These are phyloP conservation scores for Callipepla californica DNA, from an alignment of 2,113 vertebrate genomes.

Conservation along the genomic window DNA sequence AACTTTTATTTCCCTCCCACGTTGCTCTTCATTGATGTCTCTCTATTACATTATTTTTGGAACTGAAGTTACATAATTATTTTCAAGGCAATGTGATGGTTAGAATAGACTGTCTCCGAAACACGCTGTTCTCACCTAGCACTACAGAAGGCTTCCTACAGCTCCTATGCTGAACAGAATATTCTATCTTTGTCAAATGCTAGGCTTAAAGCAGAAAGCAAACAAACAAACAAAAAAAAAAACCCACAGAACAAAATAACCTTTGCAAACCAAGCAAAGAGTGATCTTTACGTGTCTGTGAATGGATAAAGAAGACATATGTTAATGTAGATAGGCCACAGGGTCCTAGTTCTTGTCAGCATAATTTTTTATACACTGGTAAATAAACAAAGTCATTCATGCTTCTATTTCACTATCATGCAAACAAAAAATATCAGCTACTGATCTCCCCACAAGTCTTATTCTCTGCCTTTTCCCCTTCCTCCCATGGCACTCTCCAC, in stretches of 20 bases:
- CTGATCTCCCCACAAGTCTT: neutral
- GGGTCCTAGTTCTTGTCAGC: neutral
- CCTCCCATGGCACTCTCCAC: fast-evolving
- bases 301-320: neutral
- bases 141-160: neutral
- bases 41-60: conserved; percentile 62
- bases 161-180: conserved; percentile 7
- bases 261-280: neutral
- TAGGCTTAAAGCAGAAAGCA: neutral
- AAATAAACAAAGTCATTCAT: neutral
- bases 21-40: conserved; percentile 50
- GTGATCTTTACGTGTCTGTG: neutral
- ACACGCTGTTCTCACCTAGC: conserved; percentile 17
- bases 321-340: neutral
- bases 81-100: conserved; percentile 41
- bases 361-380: neutral
- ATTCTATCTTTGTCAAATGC: neutral
- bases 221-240: no score
- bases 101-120: conserved; percentile 32
- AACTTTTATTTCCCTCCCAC: conserved; percentile 56
- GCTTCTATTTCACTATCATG: neutral
- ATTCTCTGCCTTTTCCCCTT: neutral
- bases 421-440: neutral
- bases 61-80: conserved; percentile 61
- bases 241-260: neutral